A percentile compares a stretch with the other conserved stretches of the same genome.
These are phyloP conservation scores for Anodontia alba DNA, from an alignment of 2,888 invertebrate species.

Conservation along the genomic window DNA sequence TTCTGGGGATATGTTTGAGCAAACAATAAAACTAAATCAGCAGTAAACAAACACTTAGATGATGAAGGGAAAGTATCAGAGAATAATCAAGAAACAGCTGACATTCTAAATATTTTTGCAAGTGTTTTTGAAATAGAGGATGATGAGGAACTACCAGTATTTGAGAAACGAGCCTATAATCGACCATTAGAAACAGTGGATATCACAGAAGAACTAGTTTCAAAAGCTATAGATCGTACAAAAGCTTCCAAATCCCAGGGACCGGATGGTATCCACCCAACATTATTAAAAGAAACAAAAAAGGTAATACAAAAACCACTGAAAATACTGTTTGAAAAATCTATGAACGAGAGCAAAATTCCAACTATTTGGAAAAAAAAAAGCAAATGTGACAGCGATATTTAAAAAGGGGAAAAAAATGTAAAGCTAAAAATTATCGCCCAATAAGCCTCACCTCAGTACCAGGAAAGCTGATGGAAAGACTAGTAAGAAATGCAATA, in stretches of 20 bases:
- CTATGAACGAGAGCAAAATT: background rate
- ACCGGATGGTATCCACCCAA: background rate
- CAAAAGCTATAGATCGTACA: background rate
- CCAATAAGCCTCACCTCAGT: too few species aligned
- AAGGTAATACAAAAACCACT: background rate
- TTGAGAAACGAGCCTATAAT: background rate
- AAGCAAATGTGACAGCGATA: too few species aligned
- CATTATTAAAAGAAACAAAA: background rate
- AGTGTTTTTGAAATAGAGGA: background rate
- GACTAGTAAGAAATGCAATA: too few species aligned
- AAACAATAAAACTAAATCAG: background rate
- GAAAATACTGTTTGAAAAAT: background rate
- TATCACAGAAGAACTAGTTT: background rate
- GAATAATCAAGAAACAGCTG: background rate
- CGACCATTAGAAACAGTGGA: too few species aligned
- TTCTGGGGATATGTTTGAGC: background rate
- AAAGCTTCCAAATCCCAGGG: background rate
- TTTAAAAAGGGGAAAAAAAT: too few species aligned
- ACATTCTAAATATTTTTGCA: slow-evolving; percentile 1
- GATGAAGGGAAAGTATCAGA: background rate
- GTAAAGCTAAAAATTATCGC: too few species aligned
- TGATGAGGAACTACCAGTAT: too few species aligned
- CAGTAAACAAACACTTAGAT: background rate
- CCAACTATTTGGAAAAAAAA: background rate
- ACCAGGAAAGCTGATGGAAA: too few species aligned